Percentiles rank a stretch among this genome's conserved stretches.
These are phyloP conservation scores for Aphelenchoides fujianensis DNA, from an alignment of 1,140 invertebrate species.

Conservation along the genomic window DNA sequence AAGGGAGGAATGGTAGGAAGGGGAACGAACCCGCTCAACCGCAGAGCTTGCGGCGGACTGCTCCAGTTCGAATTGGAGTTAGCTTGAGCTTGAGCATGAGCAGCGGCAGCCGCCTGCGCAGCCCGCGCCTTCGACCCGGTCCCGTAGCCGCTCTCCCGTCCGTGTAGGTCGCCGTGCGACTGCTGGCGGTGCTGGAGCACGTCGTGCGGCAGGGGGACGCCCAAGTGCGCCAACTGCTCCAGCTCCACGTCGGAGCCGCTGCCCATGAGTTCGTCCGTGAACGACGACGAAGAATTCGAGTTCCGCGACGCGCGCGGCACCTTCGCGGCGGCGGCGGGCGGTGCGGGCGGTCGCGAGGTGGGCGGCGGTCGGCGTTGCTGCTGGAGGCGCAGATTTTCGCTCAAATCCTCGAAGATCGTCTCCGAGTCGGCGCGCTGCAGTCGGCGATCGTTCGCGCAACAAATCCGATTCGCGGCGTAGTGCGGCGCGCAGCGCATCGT, in stretches of 20 bases:
- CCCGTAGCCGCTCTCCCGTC: neutral
- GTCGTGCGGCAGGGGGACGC: neutral
- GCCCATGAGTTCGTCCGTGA: neutral
- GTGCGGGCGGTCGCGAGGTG: slow-evolving; percentile 1
- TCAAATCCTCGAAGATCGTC: slow-evolving; percentile 13
- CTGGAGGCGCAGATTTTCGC: neutral
- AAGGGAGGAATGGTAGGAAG: neutral
- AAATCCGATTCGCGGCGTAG: slow-evolving; percentile 1
- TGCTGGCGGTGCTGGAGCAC: neutral
- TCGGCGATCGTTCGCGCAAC: neutral
- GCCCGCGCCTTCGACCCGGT: neutral
- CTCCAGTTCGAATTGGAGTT: neutral
- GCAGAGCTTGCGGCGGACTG: slow-evolving; percentile 1
- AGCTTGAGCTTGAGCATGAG: no score
- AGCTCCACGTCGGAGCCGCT: neutral
- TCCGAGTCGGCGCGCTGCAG: neutral
- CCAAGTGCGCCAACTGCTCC: neutral
- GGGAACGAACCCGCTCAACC: neutral
- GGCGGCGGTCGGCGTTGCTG: slow-evolving; percentile 12
- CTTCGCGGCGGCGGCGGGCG: neutral
- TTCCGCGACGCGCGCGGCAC: neutral
- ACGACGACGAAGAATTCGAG: neutral
- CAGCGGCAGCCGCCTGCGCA: neutral
- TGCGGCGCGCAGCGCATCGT: neutral
- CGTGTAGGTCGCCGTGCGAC: neutral